These are phyloP conservation scores for Heliconius nattereri DNA, from an alignment of 1,140 invertebrate species.

Conservation along the genomic window DNA sequence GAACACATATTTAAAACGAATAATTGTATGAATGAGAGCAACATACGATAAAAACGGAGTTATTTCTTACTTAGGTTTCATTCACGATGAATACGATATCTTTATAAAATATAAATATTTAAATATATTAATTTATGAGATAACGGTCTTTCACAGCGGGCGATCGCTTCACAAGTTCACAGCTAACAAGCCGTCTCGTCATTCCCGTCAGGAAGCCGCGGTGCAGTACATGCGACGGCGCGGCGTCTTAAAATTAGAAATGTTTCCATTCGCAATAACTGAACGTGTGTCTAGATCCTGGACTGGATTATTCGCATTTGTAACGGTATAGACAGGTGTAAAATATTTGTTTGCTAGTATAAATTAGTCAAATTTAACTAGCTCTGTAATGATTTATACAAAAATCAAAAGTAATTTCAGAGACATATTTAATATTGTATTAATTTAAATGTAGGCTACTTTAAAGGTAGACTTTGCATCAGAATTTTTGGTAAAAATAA, in stretches of 20 bases:
- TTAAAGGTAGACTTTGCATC: no score
- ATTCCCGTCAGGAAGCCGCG: neutral
- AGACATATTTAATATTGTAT: no score
- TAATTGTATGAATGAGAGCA: neutral
- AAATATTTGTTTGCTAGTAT: neutral
- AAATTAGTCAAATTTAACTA: no score
- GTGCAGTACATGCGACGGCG: no score
- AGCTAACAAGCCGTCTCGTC: neutral
- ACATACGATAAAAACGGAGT: neutral
- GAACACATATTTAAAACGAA: neutral
- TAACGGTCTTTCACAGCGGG: neutral
- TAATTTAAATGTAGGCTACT: no score
- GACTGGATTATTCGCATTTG: neutral
- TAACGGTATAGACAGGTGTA: neutral
- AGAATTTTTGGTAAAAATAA: no score
- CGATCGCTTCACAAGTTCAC: neutral
- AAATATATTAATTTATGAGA: neutral
- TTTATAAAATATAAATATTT: no score
- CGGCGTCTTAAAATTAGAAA: slow-evolving; percentile 11
- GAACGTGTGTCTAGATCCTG: neutral
- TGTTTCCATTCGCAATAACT: slow-evolving; percentile 3
- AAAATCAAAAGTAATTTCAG: no score
- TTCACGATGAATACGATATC: no score
- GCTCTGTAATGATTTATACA: no score
- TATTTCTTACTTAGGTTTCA: neutral